These are phyloP conservation scores for Panurus biarmicus DNA, from an alignment of 2,113 vertebrate species.

Conservation along the genomic window DNA sequence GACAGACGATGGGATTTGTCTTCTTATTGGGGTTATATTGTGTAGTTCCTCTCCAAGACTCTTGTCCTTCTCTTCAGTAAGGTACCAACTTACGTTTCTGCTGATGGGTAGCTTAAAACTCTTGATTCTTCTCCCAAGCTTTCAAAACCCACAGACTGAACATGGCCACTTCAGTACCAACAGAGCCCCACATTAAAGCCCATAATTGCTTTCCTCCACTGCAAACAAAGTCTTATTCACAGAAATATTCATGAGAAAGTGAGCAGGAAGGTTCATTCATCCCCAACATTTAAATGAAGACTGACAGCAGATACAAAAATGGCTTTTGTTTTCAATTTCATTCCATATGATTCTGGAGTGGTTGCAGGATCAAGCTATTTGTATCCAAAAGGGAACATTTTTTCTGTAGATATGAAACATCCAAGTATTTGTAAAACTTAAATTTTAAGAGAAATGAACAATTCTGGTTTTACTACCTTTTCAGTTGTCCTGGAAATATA, in stretches of 20 bases:
- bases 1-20: background rate
- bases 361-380: slow-evolving; percentile 21
- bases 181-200: background rate
- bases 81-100: background rate
- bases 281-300: slow-evolving; percentile 36
- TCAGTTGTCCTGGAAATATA: background rate
- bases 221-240: background rate
- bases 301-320: slow-evolving; percentile 14
- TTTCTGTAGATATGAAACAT: slow-evolving; percentile 20
- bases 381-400: background rate
- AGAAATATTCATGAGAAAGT: background rate
- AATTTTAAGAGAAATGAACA: slow-evolving; percentile 2
- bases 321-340: slow-evolving; percentile 45
- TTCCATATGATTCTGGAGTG: slow-evolving; percentile 2
- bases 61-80: background rate
- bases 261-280: background rate
- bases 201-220: background rate
- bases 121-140: background rate
- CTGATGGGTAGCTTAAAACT: background rate
- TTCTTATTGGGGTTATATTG: background rate
- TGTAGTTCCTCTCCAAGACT: background rate
- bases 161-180: background rate
- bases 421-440: slow-evolving; percentile 6
- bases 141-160: background rate
- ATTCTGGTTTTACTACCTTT: slow-evolving; percentile 19